phyloP scores from a whole-genome alignment of 2,797 vertebrate species.

The Pyrocephalus nanus region DNA sequence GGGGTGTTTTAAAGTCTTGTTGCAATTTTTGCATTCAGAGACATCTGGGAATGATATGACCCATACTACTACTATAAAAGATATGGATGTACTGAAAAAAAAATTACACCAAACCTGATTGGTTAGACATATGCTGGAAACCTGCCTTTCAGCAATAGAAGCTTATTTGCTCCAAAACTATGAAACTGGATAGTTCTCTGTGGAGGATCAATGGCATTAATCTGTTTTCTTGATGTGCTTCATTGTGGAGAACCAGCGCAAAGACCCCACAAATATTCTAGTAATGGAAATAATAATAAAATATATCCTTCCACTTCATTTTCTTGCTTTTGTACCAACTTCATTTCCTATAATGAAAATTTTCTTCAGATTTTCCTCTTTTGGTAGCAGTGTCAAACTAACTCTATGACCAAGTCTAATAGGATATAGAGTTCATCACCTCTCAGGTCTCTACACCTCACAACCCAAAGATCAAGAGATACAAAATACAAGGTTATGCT shows the following conservation, averaged over 20 bases:
- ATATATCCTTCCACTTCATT: background rate
- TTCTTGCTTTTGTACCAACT: background rate
- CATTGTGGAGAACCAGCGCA: background rate
- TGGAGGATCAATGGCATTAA: background rate
- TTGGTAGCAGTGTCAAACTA: background rate
- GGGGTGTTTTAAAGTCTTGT: background rate
- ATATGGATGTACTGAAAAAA: background rate
- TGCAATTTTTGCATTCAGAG: background rate
- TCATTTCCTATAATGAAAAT: background rate
- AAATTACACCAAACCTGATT: background rate
- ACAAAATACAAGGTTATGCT: background rate
- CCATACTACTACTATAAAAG: background rate
- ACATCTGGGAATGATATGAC: background rate
- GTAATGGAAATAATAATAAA: background rate
- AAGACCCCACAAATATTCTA: background rate
- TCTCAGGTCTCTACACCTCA: background rate
- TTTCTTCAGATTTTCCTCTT: background rate
- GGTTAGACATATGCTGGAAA: background rate
- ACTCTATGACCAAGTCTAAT: background rate
- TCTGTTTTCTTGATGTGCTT: background rate
- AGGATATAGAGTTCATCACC: background rate
- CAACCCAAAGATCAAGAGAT: background rate
- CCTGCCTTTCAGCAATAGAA: background rate
- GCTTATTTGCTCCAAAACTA: background rate
- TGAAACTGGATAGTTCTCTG: background rate